These are phyloP conservation scores for Heliopora coerulea DNA, from an alignment of 92 coral and sea anemone species.

Conservation along the genomic window DNA sequence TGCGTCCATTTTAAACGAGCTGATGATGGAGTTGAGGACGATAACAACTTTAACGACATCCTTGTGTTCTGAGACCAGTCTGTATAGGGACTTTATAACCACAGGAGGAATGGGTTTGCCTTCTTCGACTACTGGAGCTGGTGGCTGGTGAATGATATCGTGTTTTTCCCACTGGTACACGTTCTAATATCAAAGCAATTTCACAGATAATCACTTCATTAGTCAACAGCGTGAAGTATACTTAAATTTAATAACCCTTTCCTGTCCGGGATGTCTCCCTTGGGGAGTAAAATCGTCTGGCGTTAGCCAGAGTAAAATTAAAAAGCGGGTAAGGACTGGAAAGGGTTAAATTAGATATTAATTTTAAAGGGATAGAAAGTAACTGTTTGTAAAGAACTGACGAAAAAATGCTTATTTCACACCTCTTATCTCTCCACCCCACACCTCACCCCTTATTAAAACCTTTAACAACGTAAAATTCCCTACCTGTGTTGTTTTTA, in stretches of 20 bases:
- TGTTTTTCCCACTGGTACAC: constrained; percentile 90
- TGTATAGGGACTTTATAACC: constrained; percentile 79
- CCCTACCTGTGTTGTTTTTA: constrained; percentile 88
- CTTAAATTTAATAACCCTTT: no score
- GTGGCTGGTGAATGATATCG: constrained; percentile 90
- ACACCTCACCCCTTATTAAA: not conserved
- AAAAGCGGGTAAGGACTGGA: no score
- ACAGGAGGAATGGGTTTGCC: constrained; percentile 96
- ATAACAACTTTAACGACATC: constrained; percentile 93
- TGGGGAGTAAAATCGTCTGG: no score
- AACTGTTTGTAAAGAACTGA: no score
- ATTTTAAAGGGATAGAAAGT: no score
- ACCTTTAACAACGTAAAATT: not conserved
- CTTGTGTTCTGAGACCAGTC: constrained; percentile 95
- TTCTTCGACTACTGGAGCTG: constrained; percentile 91
- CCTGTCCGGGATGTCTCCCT: no score
- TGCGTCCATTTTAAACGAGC: constrained; percentile 91
- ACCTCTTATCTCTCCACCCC: no score
- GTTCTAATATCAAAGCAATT: constrained; percentile 34
- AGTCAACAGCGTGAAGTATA: no score
- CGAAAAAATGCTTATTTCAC: no score
- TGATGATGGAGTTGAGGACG: constrained; percentile 83
- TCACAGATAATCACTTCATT: no score
- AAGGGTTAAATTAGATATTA: no score
- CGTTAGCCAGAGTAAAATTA: no score